Evolutionary conservation across 2,113 vertebrate species (phyloP).

Genomic region (Dipodomys spectabilis): DNA sequence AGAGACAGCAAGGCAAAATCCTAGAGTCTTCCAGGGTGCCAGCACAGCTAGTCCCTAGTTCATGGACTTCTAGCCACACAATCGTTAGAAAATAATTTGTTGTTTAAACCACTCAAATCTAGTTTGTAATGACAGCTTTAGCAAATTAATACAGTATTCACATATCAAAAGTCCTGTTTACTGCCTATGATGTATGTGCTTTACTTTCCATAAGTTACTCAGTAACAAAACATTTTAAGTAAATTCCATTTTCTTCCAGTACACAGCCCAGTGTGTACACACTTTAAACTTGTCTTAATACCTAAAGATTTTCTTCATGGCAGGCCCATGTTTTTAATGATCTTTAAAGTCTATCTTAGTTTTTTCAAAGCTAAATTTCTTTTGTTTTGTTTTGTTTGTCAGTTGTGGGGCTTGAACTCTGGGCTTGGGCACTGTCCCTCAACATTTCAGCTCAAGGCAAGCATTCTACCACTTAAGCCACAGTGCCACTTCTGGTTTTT

Average conservation of each 20-base stretch:
- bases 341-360: background rate
- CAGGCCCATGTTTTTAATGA: background rate
- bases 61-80: background rate
- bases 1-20: background rate
- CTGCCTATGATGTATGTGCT: background rate
- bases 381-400: no score
- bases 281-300: background rate
- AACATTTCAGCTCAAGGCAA: no score
- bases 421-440: no score
- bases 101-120: background rate
- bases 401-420: no score
- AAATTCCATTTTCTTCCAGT: background rate
- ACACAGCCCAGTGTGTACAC: background rate
- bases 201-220: background rate
- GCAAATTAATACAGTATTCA: background rate
- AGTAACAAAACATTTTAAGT: background rate
- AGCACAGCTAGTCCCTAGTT: background rate
- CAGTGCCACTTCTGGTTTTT: no score
- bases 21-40: background rate
- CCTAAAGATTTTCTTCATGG: background rate
- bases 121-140: background rate
- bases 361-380: background rate
- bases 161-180: background rate
- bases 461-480: no score
- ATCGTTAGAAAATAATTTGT: conserved; percentile 2